Evolutionary conservation across 1,140 invertebrate genomes (phyloP).

Genomic region (Bombus superbus): DNA sequence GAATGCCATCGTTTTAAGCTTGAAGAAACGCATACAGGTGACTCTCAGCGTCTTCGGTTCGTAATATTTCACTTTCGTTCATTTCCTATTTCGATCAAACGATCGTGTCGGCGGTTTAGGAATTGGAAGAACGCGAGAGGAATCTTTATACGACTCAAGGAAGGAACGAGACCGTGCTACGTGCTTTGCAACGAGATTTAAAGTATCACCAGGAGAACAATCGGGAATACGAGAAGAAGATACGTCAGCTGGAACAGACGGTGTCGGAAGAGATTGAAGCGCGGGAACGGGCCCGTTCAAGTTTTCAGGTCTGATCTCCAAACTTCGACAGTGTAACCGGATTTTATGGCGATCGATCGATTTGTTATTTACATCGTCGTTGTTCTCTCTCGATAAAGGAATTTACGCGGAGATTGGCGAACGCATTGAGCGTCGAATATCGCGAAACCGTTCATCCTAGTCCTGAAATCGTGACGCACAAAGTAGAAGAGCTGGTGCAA

Average conservation of each 20-base stretch:
- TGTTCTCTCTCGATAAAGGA: slow-evolving; percentile 81
- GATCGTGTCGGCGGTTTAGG: slow-evolving; percentile 73
- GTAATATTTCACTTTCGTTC: too few relatives aligned
- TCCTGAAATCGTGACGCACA: slow-evolving; percentile 87
- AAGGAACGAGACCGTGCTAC: slow-evolving; percentile 87
- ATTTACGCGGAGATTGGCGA: slow-evolving; percentile 86
- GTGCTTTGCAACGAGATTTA: slow-evolving; percentile 89
- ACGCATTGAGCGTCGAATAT: slow-evolving; percentile 87
- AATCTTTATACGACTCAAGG: slow-evolving; percentile 84
- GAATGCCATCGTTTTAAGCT: slow-evolving; percentile 89
- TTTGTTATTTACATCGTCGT: neutral
- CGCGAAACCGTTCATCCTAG: slow-evolving; percentile 84
- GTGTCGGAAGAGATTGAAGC: slow-evolving; percentile 86
- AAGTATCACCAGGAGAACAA: slow-evolving; percentile 89
- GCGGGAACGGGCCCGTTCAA: slow-evolving; percentile 71
- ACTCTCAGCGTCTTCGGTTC: neutral
- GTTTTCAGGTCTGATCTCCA: slow-evolving; percentile 64
- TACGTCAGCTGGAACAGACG: slow-evolving; percentile 87
- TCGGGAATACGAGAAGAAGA: slow-evolving; percentile 89
- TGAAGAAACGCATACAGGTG: slow-evolving; percentile 89
- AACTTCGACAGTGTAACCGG: neutral
- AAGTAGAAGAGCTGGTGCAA: slow-evolving; percentile 89
- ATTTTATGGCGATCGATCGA: neutral
- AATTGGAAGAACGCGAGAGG: slow-evolving; percentile 89
- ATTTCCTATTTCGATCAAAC: neutral